Evolutionary conservation across 2,113 vertebrate species (phyloP).

Genomic region (Paramormyrops kingsleyae): DNA sequence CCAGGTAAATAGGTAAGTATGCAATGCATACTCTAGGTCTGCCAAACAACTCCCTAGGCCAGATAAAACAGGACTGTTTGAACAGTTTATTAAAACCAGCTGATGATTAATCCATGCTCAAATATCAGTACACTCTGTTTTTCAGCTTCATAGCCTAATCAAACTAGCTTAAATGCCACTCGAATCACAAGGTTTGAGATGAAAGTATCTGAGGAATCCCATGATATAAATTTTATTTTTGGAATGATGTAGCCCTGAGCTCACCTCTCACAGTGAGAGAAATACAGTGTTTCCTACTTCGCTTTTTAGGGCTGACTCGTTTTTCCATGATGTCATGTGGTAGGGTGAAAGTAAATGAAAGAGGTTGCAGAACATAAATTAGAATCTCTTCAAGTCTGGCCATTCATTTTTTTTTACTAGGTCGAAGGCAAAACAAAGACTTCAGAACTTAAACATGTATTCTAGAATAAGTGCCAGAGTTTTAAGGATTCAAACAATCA

Average conservation of each 20-base stretch:
- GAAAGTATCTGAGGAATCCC: conserved; percentile 80
- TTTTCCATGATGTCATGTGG: conserved; percentile 72
- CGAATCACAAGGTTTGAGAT: conserved; percentile 75
- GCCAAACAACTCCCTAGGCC: conserved; percentile 41
- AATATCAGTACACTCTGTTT: conserved; percentile 52
- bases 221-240: conserved; percentile 89
- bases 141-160: conserved; percentile 60
- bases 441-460: conserved; percentile 24
- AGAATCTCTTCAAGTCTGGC: conserved; percentile 45
- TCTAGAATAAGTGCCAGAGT: conserved; percentile 9
- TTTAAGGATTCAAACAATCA: not conserved
- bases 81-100: conserved; percentile 62
- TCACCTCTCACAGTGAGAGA: conserved; percentile 53
- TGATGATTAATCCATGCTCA: conserved; percentile 63
- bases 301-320: conserved; percentile 37
- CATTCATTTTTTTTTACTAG: conserved; percentile 34
- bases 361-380: conserved; percentile 48
- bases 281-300: conserved; percentile 45
- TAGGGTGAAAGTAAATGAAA: conserved; percentile 46
- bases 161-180: conserved; percentile 70
- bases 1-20: conserved; percentile 51
- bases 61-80: conserved; percentile 58
- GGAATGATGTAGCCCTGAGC: conserved; percentile 73
- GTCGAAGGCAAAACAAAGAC: conserved; percentile 25
- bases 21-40: conserved; percentile 28